Conservation (phyloP, 1,140 invertebrate genomes). For the Drosophila elegans region DNA sequence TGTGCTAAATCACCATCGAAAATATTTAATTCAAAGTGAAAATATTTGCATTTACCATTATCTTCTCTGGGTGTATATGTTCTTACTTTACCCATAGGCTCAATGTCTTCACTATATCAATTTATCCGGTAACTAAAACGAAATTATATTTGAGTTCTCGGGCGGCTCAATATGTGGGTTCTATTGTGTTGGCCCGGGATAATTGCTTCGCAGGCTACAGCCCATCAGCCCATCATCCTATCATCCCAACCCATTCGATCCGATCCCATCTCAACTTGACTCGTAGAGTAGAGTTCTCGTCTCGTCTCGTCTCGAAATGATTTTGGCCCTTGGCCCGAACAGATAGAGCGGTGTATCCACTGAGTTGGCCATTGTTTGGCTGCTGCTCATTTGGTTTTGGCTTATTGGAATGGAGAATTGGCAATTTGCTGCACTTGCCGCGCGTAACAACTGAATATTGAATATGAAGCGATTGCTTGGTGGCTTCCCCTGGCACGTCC, state of each 20-base stretch:
- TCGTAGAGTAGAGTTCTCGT: too few relatives aligned
- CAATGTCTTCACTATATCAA: background rate
- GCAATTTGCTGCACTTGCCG: conserved; percentile 62
- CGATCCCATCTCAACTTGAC: conserved; percentile 2
- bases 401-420: conserved; percentile 63
- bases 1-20: too few relatives aligned
- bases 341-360: background rate
- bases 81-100: too few relatives aligned
- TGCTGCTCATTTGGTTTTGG: conserved; percentile 59
- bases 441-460: conserved; percentile 64
- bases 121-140: background rate
- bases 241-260: background rate
- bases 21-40: too few relatives aligned
- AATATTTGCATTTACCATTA: too few relatives aligned
- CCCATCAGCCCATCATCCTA: background rate
- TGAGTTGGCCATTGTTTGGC: conserved; percentile 42
- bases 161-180: conserved; percentile 13
- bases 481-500: conserved; percentile 55
- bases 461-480: conserved; percentile 64
- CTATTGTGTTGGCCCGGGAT: conserved; percentile 14
- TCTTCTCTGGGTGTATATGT: too few relatives aligned
- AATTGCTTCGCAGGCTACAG: conserved; percentile 20
- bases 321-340: conserved; percentile 7
- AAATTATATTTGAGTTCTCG: conserved; percentile 4
- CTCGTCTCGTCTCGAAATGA: background rate